Percentiles rank a stretch among this genome's conserved stretches.
These are phyloP conservation scores for Xyrauchen texanus DNA, from an alignment of 2,113 vertebrate species.

Conservation along the genomic window DNA sequence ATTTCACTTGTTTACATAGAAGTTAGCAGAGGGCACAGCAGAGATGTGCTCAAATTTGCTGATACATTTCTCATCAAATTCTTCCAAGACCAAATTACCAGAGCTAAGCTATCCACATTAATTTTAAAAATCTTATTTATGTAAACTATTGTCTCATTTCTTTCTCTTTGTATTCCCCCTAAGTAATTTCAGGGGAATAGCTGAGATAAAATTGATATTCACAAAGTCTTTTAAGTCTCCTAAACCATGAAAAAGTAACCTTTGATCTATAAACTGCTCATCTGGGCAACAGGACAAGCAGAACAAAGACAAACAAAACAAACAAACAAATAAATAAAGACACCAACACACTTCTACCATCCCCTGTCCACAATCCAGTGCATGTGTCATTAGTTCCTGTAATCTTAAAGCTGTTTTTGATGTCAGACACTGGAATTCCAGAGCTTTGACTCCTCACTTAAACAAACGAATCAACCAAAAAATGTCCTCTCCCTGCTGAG, in stretches of 20 bases:
- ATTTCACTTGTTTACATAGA: no score
- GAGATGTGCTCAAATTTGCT: background rate
- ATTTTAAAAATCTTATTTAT: background rate
- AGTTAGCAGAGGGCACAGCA: background rate
- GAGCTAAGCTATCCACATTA: background rate
- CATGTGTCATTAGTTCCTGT: constrained; percentile 27
- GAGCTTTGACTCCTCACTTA: background rate
- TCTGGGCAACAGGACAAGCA: background rate
- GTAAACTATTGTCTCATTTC: background rate
- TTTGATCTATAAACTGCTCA: background rate
- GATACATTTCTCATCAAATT: background rate
- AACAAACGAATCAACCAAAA: background rate
- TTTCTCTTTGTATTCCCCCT: background rate
- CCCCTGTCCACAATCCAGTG: background rate
- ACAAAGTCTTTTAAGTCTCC: background rate
- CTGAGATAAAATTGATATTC: no score
- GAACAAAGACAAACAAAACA: no score
- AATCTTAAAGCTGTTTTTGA: constrained; percentile 18
- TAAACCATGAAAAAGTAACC: background rate
- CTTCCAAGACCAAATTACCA: background rate
- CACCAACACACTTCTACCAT: background rate
- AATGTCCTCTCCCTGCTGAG: background rate
- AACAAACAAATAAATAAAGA: constrained; percentile 1
- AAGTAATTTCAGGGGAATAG: no score
- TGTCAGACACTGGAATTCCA: constrained; percentile 2